These are phyloP conservation scores for Pristionchus entomophagus DNA, from an alignment of 2,888 invertebrate genomes.

Conservation along the genomic window DNA sequence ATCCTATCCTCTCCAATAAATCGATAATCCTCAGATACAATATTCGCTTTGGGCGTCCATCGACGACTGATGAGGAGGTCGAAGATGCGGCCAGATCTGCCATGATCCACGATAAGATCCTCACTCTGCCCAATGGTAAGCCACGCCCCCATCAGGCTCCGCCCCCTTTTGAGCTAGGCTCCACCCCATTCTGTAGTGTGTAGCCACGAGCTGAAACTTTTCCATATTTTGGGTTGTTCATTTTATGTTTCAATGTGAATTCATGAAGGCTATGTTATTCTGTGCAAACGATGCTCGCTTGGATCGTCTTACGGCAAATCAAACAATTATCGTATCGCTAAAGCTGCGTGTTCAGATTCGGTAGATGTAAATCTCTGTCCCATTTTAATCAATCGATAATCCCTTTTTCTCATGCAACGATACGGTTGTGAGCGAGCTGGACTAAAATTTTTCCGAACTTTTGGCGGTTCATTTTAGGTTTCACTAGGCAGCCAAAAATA, in stretches of 20 bases:
- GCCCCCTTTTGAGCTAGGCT: background rate
- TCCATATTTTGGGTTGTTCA: background rate
- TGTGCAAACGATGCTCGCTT: background rate
- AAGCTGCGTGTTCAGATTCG: too few relatives aligned
- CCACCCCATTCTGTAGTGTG: too few relatives aligned
- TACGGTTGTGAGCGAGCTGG: too few relatives aligned
- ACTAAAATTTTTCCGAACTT: too few relatives aligned
- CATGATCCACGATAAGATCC: constrained; percentile 92
- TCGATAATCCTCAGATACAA: constrained; percentile 83
- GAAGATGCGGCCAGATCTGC: constrained; percentile 91
- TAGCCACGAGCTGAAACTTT: background rate
- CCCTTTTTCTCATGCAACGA: too few relatives aligned
- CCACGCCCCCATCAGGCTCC: background rate
- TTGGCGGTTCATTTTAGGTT: too few relatives aligned
- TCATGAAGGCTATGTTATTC: background rate
- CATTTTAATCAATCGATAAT: too few relatives aligned
- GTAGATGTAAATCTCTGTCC: too few relatives aligned
- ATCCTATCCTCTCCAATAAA: background rate
- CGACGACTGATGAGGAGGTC: constrained; percentile 87
- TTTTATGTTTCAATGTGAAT: background rate
- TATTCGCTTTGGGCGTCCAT: constrained; percentile 90
- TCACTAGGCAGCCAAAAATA: too few relatives aligned
- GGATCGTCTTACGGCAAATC: background rate
- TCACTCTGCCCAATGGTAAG: constrained; percentile 87
- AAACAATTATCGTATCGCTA: background rate